Percentiles rank a stretch among this genome's conserved stretches.
Conservation (phyloP, 2,888 invertebrate genomes). For the Harpalus rufipes region DNA sequence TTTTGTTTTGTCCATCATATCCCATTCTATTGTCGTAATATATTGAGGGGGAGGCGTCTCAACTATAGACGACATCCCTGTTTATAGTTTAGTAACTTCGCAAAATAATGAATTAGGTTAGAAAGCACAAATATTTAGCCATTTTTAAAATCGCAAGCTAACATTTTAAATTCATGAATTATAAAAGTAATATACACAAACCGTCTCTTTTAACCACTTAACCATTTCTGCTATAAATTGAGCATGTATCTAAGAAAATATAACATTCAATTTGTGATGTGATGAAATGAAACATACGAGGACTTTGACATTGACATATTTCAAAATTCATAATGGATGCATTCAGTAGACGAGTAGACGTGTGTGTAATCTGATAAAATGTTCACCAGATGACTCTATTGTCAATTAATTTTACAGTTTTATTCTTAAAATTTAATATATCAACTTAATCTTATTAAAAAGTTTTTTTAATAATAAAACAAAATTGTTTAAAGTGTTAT, state of each 20-base stretch:
- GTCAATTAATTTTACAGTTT: no score
- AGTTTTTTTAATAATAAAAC: no score
- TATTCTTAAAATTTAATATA: no score
- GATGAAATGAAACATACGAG: slow-evolving; percentile 57
- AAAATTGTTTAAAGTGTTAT: no score
- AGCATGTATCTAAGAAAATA: slow-evolving; percentile 43
- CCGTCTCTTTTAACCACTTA: slow-evolving; percentile 11
- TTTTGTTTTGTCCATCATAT: slow-evolving; percentile 98
- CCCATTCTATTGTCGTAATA: slow-evolving; percentile 95
- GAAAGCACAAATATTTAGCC: slow-evolving; percentile 56
- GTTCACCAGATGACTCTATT: not conserved
- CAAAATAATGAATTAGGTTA: slow-evolving; percentile 53
- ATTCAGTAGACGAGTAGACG: not conserved
- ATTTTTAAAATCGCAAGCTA: slow-evolving; percentile 59
- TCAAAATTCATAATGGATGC: slow-evolving; percentile 33
- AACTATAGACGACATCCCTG: slow-evolving; percentile 76
- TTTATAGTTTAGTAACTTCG: slow-evolving; percentile 51
- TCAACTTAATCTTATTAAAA: no score
- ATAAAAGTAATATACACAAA: slow-evolving; percentile 7
- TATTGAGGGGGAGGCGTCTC: slow-evolving; percentile 81
- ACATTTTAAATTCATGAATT: slow-evolving; percentile 44
- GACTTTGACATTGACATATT: slow-evolving; percentile 66
- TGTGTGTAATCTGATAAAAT: not conserved
- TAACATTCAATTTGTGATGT: slow-evolving; percentile 49
- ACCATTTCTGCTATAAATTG: slow-evolving; percentile 49